Conservation (phyloP, 2,797 vertebrate genomes). For the Scolopax bukidnonensis region DNA sequence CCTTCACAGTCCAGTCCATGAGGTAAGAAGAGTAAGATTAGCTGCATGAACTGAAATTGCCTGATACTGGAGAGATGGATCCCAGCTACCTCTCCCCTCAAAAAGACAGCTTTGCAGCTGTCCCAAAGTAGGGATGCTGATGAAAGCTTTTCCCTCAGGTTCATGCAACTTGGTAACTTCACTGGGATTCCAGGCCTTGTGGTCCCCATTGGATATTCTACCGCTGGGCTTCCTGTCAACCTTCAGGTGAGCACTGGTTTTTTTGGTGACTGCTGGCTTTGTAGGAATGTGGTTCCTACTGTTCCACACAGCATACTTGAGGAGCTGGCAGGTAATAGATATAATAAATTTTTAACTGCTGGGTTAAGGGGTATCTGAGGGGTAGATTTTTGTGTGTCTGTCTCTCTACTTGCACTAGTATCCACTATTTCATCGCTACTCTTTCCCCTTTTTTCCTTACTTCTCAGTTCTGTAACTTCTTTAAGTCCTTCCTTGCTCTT, state of each 20-base stretch:
- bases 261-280: background rate
- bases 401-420: background rate
- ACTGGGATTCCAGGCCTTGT: constrained; percentile 73
- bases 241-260: constrained; percentile 54
- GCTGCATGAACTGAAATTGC: background rate
- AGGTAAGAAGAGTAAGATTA: constrained; percentile 38
- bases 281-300: background rate
- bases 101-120: background rate
- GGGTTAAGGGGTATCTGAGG: background rate
- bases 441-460: background rate
- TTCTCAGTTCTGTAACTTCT: background rate
- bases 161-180: constrained; percentile 73
- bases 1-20: background rate
- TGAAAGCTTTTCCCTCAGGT: constrained; percentile 16
- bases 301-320: background rate
- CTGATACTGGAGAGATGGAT: background rate
- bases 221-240: constrained; percentile 56
- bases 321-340: background rate
- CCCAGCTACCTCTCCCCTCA: background rate
- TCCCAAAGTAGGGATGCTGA: background rate
- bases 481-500: background rate
- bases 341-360: background rate
- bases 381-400: background rate
- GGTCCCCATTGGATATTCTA: constrained; percentile 68
- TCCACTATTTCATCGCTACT: background rate